phyloP scores from a whole-genome alignment of 53 echinoderm and acorn worm species.

The Zoroaster sp. region DNA sequence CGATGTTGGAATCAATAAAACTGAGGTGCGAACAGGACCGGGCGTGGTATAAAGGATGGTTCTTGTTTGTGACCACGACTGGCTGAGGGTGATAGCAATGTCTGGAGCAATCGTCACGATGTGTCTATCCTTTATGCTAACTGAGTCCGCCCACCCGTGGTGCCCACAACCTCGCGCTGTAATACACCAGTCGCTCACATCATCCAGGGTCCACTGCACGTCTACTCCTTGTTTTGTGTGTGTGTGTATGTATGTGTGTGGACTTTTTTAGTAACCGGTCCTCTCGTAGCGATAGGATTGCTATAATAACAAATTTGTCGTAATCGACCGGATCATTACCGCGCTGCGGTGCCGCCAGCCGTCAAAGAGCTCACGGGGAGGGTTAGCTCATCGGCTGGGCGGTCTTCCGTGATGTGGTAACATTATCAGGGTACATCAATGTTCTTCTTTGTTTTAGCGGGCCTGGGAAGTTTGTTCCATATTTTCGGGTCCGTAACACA shows the following conservation, averaged over 20 bases:
- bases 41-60: not conserved
- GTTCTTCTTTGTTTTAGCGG: not conserved
- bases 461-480: not conserved
- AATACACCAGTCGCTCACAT: no score
- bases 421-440: slow-evolving; percentile 24
- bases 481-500: not conserved
- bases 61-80: not conserved
- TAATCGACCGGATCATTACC: slow-evolving; percentile 48
- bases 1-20: not conserved
- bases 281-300: slow-evolving; percentile 12
- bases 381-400: slow-evolving; percentile 37
- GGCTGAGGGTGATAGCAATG: not conserved
- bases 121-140: slow-evolving; percentile 25
- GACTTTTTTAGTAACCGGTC: not conserved
- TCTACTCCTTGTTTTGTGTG: not conserved
- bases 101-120: not conserved
- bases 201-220: slow-evolving; percentile 24
- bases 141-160: slow-evolving; percentile 21
- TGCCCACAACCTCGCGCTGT: no score
- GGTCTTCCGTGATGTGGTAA: slow-evolving; percentile 31
- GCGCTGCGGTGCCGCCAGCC: slow-evolving; percentile 21
- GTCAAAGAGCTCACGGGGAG: slow-evolving; percentile 18
- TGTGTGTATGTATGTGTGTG: not conserved
- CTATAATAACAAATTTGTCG: slow-evolving; percentile 61
- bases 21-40: not conserved